Conservation (phyloP, 2,113 vertebrate genomes). For the Prunella fulvescens region DNA sequence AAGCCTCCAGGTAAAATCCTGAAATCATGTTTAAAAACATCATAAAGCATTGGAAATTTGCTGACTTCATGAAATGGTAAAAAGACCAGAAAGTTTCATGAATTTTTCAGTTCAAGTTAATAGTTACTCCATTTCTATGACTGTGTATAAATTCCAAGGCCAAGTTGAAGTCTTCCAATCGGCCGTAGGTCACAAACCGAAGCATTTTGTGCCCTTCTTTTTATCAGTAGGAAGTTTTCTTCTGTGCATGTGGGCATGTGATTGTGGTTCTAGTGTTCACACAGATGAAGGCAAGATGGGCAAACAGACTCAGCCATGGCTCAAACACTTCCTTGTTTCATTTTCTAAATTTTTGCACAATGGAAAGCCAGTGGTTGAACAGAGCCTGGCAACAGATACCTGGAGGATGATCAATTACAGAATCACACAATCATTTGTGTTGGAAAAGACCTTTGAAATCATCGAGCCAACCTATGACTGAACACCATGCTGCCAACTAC, state of each 20-base stretch:
- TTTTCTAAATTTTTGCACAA: background rate
- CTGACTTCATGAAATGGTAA: background rate
- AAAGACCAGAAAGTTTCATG: background rate
- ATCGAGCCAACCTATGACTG: accelerated
- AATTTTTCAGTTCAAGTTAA: background rate
- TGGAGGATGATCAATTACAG: accelerated
- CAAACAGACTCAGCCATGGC: accelerated
- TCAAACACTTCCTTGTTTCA: background rate
- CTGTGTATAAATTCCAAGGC: background rate
- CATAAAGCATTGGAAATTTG: background rate
- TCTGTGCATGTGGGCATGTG: background rate
- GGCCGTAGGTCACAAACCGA: background rate
- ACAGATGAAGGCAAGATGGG: background rate
- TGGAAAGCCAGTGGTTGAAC: background rate
- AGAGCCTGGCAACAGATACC: background rate
- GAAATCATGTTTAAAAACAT: background rate
- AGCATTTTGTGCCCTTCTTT: background rate
- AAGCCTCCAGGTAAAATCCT: background rate
- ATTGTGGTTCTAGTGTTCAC: background rate
- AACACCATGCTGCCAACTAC: background rate
- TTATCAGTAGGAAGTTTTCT: background rate
- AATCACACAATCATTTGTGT: background rate
- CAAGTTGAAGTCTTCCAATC: background rate
- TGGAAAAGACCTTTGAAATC: background rate
- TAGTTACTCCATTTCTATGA: background rate